A percentile compares a stretch with the other conserved stretches of the same genome.
Conservation (phyloP, 2,888 invertebrate genomes). For the Leptogaster cylindrica region DNA sequence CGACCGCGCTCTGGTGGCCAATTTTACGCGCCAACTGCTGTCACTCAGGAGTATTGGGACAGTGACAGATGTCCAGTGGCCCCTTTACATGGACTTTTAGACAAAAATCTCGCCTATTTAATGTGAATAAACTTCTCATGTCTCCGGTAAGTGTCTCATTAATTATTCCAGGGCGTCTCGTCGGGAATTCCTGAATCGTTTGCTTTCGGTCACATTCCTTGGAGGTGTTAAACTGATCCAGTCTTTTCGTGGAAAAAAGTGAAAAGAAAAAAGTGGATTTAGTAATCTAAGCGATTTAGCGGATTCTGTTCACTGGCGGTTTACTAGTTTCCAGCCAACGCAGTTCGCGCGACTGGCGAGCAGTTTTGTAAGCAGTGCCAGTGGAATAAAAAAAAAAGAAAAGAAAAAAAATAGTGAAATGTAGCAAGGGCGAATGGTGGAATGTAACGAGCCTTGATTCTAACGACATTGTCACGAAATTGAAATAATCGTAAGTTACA, state of each 20-base stretch:
- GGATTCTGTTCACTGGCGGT: too few species aligned
- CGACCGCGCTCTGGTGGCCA: background rate
- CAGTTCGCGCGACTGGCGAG: too few species aligned
- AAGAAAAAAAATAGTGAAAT: too few species aligned
- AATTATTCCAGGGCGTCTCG: conserved; percentile 18
- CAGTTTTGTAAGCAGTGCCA: too few species aligned
- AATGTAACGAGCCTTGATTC: background rate
- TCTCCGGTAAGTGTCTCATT: conserved; percentile 17
- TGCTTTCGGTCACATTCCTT: too few species aligned
- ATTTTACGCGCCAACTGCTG: background rate
- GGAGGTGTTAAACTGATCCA: too few species aligned
- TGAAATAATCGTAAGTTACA: conserved; percentile 13
- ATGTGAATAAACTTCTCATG: conserved; percentile 11
- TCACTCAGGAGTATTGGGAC: background rate
- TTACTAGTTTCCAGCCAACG: too few species aligned
- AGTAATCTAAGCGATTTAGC: too few species aligned
- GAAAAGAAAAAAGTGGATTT: too few species aligned
- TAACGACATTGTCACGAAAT: conserved; percentile 31
- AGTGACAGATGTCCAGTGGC: conserved; percentile 13
- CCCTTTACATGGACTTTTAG: background rate
- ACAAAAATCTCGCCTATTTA: background rate
- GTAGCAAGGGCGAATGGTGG: background rate
- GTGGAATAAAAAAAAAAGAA: too few species aligned
- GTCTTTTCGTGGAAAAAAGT: too few species aligned
- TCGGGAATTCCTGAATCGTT: too few species aligned